Base-by-base conservation (phyloP, 2,797 vertebrate genomes). In the Fringilla coelebs region DNA sequence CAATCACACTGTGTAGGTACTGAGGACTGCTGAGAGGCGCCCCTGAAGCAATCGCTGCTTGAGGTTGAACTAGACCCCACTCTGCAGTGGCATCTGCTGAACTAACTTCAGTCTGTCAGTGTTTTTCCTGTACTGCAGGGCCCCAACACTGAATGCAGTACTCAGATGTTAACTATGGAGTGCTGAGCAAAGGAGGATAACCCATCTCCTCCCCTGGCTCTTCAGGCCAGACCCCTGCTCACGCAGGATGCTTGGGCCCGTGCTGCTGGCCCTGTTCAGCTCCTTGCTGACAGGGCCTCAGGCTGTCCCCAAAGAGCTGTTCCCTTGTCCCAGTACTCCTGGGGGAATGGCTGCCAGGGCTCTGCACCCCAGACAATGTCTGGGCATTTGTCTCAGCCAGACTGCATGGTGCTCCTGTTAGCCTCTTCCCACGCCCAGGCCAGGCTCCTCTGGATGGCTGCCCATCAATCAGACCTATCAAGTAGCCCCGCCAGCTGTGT, bases 1-100 rank as follows among this genome's bases (percentile, higher is more conserved):
- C 0, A 0, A 2, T 36, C 61, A 49, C 24, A 26, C 14, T 36
- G 49, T 48, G 10, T 57, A 74, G 41, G 26, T 67, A 34, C 10
- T 61, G 38, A n/a, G 29, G n/a, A 41, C 28, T 80, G 61, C 61
- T 74, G 24, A 80, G 34, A 80, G 10, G 7, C 52, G 36, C 4
- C 14, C 22, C 51, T 0, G 3, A 58, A 93, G 32, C 52, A 8
- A 19, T 3, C 0, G 1, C 41, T 84, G 32, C 66, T 57, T 1
- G 2, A 79, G 48, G 40, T 36, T 88, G 60, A 79, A 55, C 12
- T 40, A 62, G 28, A 65, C 4, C 4, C 54, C 67, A 28, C 28
- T 19, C 38, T 75, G 25, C 65, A 71, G 46, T 51, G 26, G 28
- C 49, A 55, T 19, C 31, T 87, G 43, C 10, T 70, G 71, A 92